phyloP scores from a whole-genome alignment of 1,140 invertebrate species.

The Palaemon carinicauda region DNA sequence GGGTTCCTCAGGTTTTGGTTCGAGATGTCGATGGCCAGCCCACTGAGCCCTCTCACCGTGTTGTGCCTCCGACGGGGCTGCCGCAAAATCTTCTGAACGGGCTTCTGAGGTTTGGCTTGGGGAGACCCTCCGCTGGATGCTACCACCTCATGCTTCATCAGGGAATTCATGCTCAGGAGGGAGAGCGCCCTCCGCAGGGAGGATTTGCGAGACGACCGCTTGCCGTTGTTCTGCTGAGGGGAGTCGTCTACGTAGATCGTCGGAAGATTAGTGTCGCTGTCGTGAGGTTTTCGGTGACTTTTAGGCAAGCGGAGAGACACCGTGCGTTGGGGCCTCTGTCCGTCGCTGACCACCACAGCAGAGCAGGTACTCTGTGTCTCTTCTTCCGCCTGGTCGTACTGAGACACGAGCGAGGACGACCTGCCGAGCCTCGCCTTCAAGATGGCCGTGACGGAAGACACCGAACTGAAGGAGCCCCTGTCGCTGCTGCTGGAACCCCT shows the following conservation, averaged over 20 bases:
- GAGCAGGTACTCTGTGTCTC: constrained; percentile 27
- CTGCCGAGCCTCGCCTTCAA: constrained; percentile 27
- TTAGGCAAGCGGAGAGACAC: constrained; percentile 43
- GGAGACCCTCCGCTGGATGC: neutral
- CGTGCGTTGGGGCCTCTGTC: neutral
- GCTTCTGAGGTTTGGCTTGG: constrained; percentile 26
- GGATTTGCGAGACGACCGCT: neutral
- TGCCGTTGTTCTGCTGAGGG: neutral
- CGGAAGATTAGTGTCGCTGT: constrained; percentile 40
- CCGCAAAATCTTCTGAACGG: constrained; percentile 43
- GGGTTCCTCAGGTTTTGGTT: neutral
- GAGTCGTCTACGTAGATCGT: constrained; percentile 51
- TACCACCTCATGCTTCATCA: neutral
- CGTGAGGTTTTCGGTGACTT: constrained; percentile 18
- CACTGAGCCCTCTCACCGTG: constrained; percentile 44
- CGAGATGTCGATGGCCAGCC: constrained; percentile 31
- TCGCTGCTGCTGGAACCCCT: constrained; percentile 42
- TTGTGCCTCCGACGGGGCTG: constrained; percentile 48
- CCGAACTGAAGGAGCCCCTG: constrained; percentile 34
- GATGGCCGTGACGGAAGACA: constrained; percentile 17
- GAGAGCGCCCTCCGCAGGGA: constrained; percentile 30
- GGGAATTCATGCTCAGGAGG: constrained; percentile 27
- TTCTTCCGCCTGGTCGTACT: neutral
- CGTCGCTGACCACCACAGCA: neutral
- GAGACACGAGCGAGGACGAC: constrained; percentile 18